phyloP scores from a whole-genome alignment of 35 echinoderm and acorn worm species.

The Apostichopus japonicus region DNA sequence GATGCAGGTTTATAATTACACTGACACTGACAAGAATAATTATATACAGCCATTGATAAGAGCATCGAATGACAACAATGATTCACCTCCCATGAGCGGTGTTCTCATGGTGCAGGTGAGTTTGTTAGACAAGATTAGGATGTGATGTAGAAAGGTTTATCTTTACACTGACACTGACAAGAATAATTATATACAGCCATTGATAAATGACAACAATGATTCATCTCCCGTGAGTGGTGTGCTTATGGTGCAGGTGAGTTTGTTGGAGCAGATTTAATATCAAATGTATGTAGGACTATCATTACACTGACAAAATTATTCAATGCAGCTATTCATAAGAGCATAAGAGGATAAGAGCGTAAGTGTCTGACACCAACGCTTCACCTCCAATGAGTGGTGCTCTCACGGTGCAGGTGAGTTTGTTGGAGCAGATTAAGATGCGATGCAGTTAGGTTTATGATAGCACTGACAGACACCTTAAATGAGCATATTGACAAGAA shows the following conservation, averaged over 20 bases:
- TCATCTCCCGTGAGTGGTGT: slow-evolving; percentile 63
- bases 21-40: no score
- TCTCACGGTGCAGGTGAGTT: slow-evolving; percentile 70
- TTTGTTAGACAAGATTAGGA: neutral
- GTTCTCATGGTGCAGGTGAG: slow-evolving; percentile 72
- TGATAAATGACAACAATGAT: slow-evolving; percentile 69
- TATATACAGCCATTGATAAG: slow-evolving; percentile 33
- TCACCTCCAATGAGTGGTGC: slow-evolving; percentile 65
- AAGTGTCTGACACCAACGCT: slow-evolving; percentile 73
- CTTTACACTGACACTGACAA: neutral
- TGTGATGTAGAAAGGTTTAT: no score
- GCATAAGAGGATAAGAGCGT: no score
- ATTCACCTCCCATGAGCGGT: slow-evolving; percentile 62
- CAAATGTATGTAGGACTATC: no score
- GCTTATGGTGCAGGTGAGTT: slow-evolving; percentile 70
- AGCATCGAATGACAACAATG: slow-evolving; percentile 66
- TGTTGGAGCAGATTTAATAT: neutral
- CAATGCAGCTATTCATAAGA: no score
- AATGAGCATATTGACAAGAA: no score
- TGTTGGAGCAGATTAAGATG: no score
- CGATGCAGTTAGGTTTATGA: no score
- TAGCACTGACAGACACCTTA: no score
- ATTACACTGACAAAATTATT: no score
- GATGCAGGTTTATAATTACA: no score
- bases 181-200: neutral